phyloP scores from a whole-genome alignment of 2,888 invertebrate genomes.

The Limnephilus rhombicus region DNA sequence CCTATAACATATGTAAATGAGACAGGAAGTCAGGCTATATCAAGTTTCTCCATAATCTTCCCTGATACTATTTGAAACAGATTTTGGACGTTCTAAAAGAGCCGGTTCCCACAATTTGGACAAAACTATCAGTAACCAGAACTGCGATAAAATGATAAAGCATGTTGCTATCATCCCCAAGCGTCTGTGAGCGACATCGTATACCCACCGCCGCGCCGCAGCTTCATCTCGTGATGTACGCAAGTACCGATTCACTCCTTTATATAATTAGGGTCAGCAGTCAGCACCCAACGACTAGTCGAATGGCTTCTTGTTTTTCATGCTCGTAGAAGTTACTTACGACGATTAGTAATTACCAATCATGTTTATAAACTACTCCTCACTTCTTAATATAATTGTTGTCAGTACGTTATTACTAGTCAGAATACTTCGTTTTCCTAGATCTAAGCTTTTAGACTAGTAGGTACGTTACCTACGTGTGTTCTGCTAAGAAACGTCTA shows the following conservation, averaged over 20 bases:
- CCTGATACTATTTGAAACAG: background rate
- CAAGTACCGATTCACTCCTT: background rate
- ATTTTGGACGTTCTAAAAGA: background rate
- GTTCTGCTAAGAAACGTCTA: too few species aligned
- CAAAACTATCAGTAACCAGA: background rate
- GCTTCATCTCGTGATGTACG: background rate
- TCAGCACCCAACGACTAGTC: background rate
- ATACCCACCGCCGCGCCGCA: background rate
- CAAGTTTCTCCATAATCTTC: background rate
- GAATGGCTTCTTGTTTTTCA: background rate
- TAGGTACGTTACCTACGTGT: too few species aligned
- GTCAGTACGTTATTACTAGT: background rate
- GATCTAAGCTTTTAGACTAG: background rate
- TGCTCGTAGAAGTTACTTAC: too few species aligned
- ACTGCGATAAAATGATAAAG: background rate
- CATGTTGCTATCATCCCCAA: background rate
- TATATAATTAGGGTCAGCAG: background rate
- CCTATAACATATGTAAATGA: background rate
- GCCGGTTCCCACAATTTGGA: background rate
- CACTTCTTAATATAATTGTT: background rate
- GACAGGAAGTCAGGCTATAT: background rate
- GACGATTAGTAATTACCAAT: background rate
- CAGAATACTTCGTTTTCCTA: background rate
- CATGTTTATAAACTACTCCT: background rate
- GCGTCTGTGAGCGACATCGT: background rate